Percentiles rank a stretch among this genome's conserved stretches.
phyloP scores from a whole-genome alignment of 2,797 vertebrate species.

The Columba guinea region DNA sequence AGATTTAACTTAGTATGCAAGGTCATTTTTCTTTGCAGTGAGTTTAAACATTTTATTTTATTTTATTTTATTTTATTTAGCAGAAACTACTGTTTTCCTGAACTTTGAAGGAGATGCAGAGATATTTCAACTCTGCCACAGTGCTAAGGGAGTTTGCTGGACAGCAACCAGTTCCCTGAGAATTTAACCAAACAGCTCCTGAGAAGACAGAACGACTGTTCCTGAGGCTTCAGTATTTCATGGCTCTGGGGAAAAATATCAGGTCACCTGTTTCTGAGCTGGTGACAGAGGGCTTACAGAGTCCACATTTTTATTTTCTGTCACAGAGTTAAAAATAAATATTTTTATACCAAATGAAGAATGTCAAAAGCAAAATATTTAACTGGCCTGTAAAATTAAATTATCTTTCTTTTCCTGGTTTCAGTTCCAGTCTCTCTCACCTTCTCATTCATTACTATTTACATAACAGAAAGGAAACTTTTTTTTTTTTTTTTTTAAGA shows the following conservation, averaged over 20 bases:
- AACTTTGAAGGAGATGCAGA: neutral
- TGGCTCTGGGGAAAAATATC: neutral
- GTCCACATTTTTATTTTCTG: neutral
- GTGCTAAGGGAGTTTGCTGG: neutral
- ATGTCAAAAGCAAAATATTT: neutral
- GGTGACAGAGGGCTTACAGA: neutral
- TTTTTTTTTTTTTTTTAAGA: neutral
- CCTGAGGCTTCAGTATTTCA: neutral
- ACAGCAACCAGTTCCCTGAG: neutral
- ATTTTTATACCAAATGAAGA: neutral
- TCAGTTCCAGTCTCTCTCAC: neutral
- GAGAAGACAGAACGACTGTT: neutral
- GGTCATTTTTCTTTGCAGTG: neutral
- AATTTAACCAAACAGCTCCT: neutral
- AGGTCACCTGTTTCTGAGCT: neutral
- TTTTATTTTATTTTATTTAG: too few relatives aligned
- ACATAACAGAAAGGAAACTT: neutral
- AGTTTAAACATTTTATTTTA: neutral
- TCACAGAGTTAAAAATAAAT: neutral
- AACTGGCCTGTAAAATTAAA: neutral
- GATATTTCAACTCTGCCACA: neutral
- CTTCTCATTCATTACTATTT: neutral
- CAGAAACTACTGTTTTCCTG: neutral
- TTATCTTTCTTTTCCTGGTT: neutral
- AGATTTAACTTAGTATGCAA: neutral